These are phyloP conservation scores for Catalaphyllia jardinei DNA, from an alignment of 64 coral and sea anemone species.

Conservation along the genomic window DNA sequence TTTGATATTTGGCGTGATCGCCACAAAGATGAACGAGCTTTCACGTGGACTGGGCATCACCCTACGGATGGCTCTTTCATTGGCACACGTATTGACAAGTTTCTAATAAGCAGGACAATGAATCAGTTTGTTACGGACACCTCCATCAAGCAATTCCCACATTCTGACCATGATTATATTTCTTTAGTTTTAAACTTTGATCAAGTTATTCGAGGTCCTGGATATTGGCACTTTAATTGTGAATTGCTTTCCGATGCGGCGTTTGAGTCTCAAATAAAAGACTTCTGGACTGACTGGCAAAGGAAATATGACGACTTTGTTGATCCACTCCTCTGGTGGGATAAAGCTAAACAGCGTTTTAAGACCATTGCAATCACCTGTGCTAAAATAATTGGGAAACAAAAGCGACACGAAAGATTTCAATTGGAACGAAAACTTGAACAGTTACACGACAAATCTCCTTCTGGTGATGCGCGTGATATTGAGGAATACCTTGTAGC, in stretches of 20 bases:
- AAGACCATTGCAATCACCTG: not conserved
- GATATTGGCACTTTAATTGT: constrained; percentile 18
- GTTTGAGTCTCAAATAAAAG: not conserved
- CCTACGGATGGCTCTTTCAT: not conserved
- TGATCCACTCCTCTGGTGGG: too few relatives aligned
- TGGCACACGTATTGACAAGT: not conserved
- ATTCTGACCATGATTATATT: not conserved
- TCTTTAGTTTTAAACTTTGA: not conserved
- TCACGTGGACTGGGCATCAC: not conserved
- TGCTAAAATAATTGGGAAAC: too few relatives aligned
- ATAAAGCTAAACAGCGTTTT: constrained; percentile 33
- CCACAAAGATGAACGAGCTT: not conserved
- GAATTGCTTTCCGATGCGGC: not conserved
- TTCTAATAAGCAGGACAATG: not conserved
- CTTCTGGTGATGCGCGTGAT: not conserved
- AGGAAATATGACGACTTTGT: not conserved
- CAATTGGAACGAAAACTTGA: not conserved
- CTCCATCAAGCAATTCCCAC: not conserved
- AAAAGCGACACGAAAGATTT: not conserved
- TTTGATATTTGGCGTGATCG: not conserved
- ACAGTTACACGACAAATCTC: not conserved
- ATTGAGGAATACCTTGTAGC: constrained; percentile 11
- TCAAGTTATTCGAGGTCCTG: not conserved
- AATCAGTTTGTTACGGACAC: not conserved
- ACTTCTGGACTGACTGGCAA: not conserved